Evolutionary conservation across 1,140 invertebrate species (phyloP), one percentile per base, ranked within the genome.

Genomic region (Drosophila guanche): DNA sequence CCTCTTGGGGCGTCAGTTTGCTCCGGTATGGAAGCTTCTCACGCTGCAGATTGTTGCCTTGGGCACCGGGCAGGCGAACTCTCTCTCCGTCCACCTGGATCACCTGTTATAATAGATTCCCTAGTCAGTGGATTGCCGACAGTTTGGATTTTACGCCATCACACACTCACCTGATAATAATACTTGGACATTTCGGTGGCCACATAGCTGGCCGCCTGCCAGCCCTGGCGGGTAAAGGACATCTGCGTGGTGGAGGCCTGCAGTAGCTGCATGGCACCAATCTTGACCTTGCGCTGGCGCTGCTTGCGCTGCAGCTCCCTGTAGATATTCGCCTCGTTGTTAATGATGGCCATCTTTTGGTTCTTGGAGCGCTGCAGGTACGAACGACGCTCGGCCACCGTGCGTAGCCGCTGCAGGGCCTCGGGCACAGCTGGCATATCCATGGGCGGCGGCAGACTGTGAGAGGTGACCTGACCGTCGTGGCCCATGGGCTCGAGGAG

Each of bases 191-290:
- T 41, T 22, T 90, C 78, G 0, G 90, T 91, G 29, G 75, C 68
- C 55, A 91, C 73, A 59, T 90, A 91, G 5, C 88, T 88, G 5
- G 89, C 88, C 5, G 90, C 90, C 56, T 90, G 79, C 90, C 90
- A 91, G 12, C 90, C 90, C 29, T 90, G 78, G 0, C 90, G 78
- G 0, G 88, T 89, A 42, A 90, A 91, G 1, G 90, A 89, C 71
- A 90, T 89, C 5, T 70, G 59, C 4, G 76, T 67, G 45, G 59
- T 42, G 6, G 66, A 10, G 0, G 76, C 68, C 25, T 91, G 86
- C 1, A 85, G 61, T 3, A 68, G 27, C 23, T 79, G 80, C 73
- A 89, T 88, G 5, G 88, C 67, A 0, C 46, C 54, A 10, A 65
- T 72, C 65, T 91, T 91, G 0, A 79, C 74, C 51, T 89, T 89